These are phyloP conservation scores for Caenorhabditis briggsae DNA, from an alignment of 1,140 invertebrate genomes.

Conservation along the genomic window DNA sequence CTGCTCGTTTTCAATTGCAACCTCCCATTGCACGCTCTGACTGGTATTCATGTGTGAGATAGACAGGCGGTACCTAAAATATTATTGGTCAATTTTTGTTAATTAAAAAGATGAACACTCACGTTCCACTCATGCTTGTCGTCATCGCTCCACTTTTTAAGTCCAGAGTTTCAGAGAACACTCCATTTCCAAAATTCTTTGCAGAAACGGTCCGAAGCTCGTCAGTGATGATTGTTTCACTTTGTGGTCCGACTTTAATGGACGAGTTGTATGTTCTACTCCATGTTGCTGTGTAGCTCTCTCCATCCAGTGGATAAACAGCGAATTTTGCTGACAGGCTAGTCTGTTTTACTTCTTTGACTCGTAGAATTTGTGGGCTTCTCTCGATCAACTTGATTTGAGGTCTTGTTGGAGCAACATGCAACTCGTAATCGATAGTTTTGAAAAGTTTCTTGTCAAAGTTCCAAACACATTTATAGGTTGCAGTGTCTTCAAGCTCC, in stretches of 20 bases:
- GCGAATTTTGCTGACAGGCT: background rate
- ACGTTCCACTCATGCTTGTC: constrained; percentile 41
- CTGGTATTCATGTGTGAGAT: constrained; percentile 17
- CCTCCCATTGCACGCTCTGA: constrained; percentile 19
- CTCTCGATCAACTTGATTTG: constrained; percentile 18
- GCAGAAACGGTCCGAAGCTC: background rate
- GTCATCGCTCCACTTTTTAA: background rate
- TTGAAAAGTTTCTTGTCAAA: background rate
- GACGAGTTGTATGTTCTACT: constrained; percentile 30
- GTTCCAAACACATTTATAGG: background rate
- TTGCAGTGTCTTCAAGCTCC: constrained; percentile 13
- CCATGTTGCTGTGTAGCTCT: constrained; percentile 19
- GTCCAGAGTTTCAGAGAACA: background rate
- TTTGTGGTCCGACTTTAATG: background rate
- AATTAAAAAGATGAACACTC: background rate
- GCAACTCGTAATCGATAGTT: background rate
- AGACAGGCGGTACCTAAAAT: constrained; percentile 4
- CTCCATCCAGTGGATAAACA: background rate
- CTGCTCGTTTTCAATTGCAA: constrained; percentile 40
- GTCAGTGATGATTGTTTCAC: background rate
- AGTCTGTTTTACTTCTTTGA: background rate
- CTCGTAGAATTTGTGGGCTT: background rate
- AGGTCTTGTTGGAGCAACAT: constrained; percentile 5
- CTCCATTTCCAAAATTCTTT: background rate
- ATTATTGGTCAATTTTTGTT: background rate